These are phyloP conservation scores for Atopsyche davidsoni DNA, from an alignment of 1,140 invertebrate species.

Conservation along the genomic window DNA sequence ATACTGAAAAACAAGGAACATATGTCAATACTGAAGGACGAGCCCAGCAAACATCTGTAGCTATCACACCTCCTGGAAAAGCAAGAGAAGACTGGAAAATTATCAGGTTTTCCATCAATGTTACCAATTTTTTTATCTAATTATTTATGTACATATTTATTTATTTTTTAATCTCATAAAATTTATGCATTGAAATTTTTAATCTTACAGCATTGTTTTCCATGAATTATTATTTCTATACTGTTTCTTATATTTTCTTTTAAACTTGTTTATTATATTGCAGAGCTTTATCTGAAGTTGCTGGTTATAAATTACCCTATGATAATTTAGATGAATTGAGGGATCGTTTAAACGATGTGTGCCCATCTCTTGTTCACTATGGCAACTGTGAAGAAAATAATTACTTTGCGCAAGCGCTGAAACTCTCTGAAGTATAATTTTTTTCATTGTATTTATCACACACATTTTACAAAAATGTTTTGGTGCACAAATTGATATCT, in stretches of 20 bases:
- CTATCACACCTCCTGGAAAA: slow-evolving; percentile 89
- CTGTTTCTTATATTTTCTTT: slow-evolving; percentile 2
- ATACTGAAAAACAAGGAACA: slow-evolving; percentile 95
- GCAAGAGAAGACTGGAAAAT: slow-evolving; percentile 99
- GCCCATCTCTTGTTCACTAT: slow-evolving; percentile 82
- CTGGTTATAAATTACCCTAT: slow-evolving; percentile 80
- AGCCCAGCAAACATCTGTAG: slow-evolving; percentile 86
- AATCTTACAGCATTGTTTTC: neutral
- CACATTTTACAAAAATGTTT: neutral
- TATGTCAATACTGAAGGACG: slow-evolving; percentile 98
- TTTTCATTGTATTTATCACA: slow-evolving; percentile 1
- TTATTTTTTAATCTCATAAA: slow-evolving; percentile 7
- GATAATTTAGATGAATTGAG: slow-evolving; percentile 84
- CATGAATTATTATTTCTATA: neutral
- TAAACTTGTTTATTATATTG: slow-evolving; percentile 9
- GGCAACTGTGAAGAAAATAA: slow-evolving; percentile 78
- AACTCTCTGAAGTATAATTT: slow-evolving; percentile 42
- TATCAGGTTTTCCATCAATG: slow-evolving; percentile 51
- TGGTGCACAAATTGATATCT: slow-evolving; percentile 1
- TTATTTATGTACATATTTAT: neutral
- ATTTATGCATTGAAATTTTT: neutral
- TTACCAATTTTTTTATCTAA: neutral
- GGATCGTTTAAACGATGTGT: slow-evolving; percentile 72
- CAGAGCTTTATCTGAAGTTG: slow-evolving; percentile 65
- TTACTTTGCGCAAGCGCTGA: slow-evolving; percentile 70